Conservation (phyloP, 2,797 vertebrate genomes). For the Chelidonichthys spinosus region DNA sequence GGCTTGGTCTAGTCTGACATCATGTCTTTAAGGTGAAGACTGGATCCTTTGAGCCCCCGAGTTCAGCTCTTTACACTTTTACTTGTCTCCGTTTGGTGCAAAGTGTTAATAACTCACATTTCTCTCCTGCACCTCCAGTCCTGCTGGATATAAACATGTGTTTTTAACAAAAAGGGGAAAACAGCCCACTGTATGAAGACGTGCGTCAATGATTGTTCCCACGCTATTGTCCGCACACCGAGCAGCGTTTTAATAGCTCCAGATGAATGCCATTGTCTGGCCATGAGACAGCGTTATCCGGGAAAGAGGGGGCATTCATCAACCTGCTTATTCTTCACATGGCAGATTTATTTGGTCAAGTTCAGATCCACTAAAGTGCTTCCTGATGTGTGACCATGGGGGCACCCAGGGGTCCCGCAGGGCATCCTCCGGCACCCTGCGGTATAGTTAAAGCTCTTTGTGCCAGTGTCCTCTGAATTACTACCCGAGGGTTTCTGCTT, state of each 20-base stretch:
- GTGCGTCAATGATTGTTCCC: constrained; percentile 57
- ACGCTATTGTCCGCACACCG: constrained; percentile 57
- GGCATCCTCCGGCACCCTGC: not conserved
- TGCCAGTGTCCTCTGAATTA: not conserved
- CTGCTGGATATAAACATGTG: not conserved
- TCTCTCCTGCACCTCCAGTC: too few relatives aligned
- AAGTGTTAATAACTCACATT: not conserved
- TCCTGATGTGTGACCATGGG: constrained; percentile 40
- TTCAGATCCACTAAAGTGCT: constrained; percentile 51
- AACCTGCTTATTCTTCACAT: constrained; percentile 62
- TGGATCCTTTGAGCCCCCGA: not conserved
- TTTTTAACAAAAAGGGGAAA: not conserved
- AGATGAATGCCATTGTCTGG: constrained; percentile 68
- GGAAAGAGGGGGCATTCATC: constrained; percentile 63
- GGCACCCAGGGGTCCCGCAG: not conserved
- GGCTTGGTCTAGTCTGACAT: not conserved
- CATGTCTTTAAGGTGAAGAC: not conserved
- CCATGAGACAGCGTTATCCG: constrained; percentile 58
- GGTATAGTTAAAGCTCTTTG: constrained; percentile 27
- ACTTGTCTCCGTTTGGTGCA: constrained; percentile 11
- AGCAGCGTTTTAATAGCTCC: constrained; percentile 57
- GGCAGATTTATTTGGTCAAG: constrained; percentile 70
- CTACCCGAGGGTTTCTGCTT: not conserved
- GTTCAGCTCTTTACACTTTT: constrained; percentile 5
- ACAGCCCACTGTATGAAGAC: not conserved